phyloP scores from a whole-genome alignment of 2,113 vertebrate genomes.

The Oriolus oriolus region DNA sequence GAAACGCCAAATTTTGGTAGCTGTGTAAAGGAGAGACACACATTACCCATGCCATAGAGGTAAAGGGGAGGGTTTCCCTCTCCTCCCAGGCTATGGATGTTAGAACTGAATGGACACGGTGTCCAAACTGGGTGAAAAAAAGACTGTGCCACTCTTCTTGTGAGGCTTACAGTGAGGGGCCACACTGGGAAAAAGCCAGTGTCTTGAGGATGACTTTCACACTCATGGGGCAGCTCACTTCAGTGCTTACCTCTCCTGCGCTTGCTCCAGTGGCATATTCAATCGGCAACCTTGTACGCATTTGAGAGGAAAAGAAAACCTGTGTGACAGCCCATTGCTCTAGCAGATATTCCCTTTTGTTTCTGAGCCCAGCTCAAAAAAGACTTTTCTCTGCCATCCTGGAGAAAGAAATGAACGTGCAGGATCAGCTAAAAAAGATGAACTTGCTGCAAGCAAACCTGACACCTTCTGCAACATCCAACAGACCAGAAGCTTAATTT shows the following conservation, averaged over 20 bases:
- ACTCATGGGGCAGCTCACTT: not conserved
- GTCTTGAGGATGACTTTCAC: not conserved
- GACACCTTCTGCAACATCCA: not conserved
- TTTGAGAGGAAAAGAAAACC: not conserved
- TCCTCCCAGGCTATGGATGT: not conserved
- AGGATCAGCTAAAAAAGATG: not conserved
- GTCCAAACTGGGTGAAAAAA: not conserved
- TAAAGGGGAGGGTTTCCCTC: not conserved
- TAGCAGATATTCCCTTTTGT: not conserved
- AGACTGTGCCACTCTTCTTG: not conserved
- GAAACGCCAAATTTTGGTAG: not conserved
- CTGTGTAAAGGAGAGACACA: not conserved
- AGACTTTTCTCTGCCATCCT: not conserved
- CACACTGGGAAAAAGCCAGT: not conserved
- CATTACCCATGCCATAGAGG: not conserved
- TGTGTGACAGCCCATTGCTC: not conserved
- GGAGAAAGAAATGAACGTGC: not conserved
- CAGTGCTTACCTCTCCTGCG: not conserved
- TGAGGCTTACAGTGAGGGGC: not conserved
- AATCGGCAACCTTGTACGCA: not conserved
- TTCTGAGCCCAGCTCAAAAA: not conserved
- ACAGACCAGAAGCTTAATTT: fast-evolving
- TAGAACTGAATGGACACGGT: not conserved
- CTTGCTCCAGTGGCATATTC: not conserved
- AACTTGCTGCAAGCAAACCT: not conserved